Conservation (phyloP, 2,888 invertebrate species). For the Trisateles emortualis region DNA sequence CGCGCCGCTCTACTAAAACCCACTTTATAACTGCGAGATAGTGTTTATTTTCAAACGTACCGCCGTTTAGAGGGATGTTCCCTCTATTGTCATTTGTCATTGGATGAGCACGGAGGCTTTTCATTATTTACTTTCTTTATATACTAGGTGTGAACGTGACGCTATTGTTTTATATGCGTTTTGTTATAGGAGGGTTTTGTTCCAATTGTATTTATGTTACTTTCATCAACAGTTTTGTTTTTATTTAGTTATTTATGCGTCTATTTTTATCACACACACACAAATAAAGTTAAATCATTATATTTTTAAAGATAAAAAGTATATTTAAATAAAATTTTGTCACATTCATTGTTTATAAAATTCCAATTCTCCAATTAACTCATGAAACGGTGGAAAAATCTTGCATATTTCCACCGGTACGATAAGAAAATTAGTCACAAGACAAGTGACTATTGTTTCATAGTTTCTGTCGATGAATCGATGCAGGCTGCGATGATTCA, state of each 20-base stretch:
- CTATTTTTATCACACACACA: not conserved
- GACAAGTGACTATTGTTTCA: constrained; percentile 22
- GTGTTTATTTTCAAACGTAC: constrained; percentile 53
- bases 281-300: not conserved
- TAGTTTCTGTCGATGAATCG: constrained; percentile 15
- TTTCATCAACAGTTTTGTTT: not conserved
- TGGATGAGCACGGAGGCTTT: constrained; percentile 82
- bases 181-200: constrained; percentile 9
- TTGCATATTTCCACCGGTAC: constrained; percentile 14
- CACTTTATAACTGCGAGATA: constrained; percentile 45
- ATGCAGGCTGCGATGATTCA: constrained; percentile 19
- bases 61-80: constrained; percentile 76
- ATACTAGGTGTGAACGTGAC: constrained; percentile 45
- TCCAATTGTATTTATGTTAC: not conserved
- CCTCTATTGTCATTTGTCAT: constrained; percentile 83
- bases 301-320: not conserved
- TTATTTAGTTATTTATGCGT: not conserved
- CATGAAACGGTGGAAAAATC: constrained; percentile 12
- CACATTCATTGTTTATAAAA: constrained; percentile 5
- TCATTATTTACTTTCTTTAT: constrained; percentile 77
- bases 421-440: constrained; percentile 27
- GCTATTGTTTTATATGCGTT: constrained; percentile 22
- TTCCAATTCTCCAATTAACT: constrained; percentile 10
- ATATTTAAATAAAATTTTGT: not conserved
- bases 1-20: constrained; percentile 43